Evolutionary conservation across 1,140 invertebrate species (phyloP), one percentile per base, ranked within the genome.

Genomic region (Calephelis virginiensis): DNA sequence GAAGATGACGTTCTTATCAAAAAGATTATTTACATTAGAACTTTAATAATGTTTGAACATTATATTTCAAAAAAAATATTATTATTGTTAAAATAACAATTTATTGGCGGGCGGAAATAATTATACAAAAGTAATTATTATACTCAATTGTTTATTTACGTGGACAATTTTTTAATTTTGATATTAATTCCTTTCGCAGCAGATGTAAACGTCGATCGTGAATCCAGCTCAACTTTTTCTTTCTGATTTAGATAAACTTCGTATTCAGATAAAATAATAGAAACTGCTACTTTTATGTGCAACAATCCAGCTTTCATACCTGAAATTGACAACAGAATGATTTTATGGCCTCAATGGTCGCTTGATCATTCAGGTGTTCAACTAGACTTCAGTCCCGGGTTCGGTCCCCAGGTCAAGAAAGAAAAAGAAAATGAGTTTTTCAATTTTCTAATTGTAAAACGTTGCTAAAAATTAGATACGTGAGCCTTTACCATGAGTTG

Each of bases 261-360:
- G 37, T 66, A 70, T 10, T 66, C 49, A 6, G 61, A 66, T 9
- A 70, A 48, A 17, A 70, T 70, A 48, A 66, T 28, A 8, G 69
- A 53, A 5, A 70, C 37, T 8, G 63, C 61, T 8, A 66, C 64
- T 47, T 70, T 70, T 14, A 63, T 50, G 69, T 66, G 64, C 49
- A 70, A 53, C 37, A 63, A 48, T 3, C 69, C 69, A 13, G 56
- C 61, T 45, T 63, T 70, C 63, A 70, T 70, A 66, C 64, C 64
- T 70, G 49, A 5, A 50, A 46, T 8, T 12, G 0, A 65, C 53
- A 40, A 60, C 8, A 14, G 1, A 14, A 59, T 14, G 11, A 50
- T n/a, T 14, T 10, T 14, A 9, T 28, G 1, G 10, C 53, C 1
- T 14, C 37, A 53, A 28, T 17, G 8, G 14, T 50, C 8, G 6